Evolutionary conservation across 2,888 invertebrate species (phyloP).

Genomic region (Halictus ligatus): DNA sequence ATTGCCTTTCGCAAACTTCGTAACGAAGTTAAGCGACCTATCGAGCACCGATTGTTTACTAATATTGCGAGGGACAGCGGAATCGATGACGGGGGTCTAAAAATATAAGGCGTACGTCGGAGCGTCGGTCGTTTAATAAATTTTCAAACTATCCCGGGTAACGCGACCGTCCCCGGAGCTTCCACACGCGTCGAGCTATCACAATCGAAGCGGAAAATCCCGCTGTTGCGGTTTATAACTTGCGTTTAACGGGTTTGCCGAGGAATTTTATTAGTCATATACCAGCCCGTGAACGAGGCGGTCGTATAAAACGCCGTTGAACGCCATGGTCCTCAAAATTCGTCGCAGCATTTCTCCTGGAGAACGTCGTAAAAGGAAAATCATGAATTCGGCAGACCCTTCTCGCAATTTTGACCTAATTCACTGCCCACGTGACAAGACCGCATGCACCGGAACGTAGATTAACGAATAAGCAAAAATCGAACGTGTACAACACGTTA

Average conservation of each 20-base stretch:
- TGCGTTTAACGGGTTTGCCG: neutral
- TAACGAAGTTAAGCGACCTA: neutral
- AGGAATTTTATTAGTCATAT: conserved; percentile 21
- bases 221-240: conserved; percentile 5
- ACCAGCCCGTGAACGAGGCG: neutral
- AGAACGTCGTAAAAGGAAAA: neutral
- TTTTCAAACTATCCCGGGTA: neutral
- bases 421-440: neutral
- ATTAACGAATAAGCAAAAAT: no score
- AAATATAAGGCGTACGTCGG: neutral
- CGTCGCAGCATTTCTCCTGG: neutral
- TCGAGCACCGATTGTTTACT: neutral
- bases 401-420: neutral
- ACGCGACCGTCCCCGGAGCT: neutral
- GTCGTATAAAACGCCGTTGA: neutral
- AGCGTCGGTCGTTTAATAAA: conserved; percentile 5
- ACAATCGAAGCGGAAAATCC: conserved; percentile 1
- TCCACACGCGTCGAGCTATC: neutral
- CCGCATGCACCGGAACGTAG: no score
- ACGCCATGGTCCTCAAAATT: neutral
- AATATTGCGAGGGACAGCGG: neutral
- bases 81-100: neutral
- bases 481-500: no score
- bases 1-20: neutral
- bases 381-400: neutral